phyloP scores from a whole-genome alignment of 1,140 invertebrate genomes.

The Rhopalosiphum maidis region DNA sequence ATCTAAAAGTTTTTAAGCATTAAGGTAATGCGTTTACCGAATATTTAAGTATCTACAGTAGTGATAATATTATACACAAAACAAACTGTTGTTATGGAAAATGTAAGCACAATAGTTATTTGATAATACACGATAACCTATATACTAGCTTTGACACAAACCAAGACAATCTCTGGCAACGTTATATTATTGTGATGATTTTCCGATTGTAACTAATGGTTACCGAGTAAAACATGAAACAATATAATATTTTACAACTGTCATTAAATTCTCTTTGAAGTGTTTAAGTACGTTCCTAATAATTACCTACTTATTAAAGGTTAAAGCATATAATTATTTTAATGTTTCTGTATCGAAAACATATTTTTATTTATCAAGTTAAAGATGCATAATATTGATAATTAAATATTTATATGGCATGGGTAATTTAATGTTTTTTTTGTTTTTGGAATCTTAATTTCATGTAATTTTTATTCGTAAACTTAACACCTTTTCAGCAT shows the following conservation, averaged over 20 bases:
- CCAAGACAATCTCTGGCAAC: not conserved
- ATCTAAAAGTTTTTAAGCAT: not conserved
- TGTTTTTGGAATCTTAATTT: not conserved
- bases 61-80: not conserved
- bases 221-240: not conserved
- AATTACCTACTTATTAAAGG: not conserved
- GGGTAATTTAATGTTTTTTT: not conserved
- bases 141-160: not conserved
- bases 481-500: not conserved
- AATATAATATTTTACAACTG: not conserved
- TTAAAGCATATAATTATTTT: not conserved
- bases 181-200: not conserved
- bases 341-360: not conserved
- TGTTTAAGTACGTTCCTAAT: not conserved
- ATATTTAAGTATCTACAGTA: not conserved
- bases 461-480: not conserved
- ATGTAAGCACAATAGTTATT: not conserved
- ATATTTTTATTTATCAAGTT: slow-evolving; percentile 3
- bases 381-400: not conserved
- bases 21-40: not conserved
- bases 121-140: not conserved
- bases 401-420: not conserved
- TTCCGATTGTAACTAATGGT: not conserved
- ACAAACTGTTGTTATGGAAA: not conserved
- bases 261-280: not conserved